These are phyloP conservation scores for Lasioglossum morio DNA, from an alignment of 2,888 invertebrate species.

Conservation along the genomic window DNA sequence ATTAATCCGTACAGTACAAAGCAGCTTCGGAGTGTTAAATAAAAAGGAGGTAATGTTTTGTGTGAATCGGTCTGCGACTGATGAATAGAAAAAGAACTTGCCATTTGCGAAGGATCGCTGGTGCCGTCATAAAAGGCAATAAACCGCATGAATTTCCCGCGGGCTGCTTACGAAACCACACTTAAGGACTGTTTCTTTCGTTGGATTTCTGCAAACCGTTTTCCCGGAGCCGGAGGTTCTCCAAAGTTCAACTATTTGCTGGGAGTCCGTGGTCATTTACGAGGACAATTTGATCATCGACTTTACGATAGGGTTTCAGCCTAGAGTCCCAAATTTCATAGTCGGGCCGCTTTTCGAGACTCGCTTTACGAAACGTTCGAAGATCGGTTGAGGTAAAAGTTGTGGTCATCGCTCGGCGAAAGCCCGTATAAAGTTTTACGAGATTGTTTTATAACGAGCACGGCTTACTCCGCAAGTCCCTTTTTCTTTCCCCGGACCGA, in stretches of 20 bases:
- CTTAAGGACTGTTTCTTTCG: slow-evolving; percentile 88
- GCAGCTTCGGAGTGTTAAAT: no score
- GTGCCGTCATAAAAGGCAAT: slow-evolving; percentile 70
- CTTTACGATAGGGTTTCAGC: slow-evolving; percentile 79
- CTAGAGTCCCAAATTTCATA: not conserved
- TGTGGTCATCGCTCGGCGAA: slow-evolving; percentile 78
- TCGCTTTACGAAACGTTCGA: no score
- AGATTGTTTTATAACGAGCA: slow-evolving; percentile 66
- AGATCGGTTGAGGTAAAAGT: slow-evolving; percentile 75
- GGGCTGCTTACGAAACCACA: slow-evolving; percentile 77
- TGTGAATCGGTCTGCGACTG: no score
- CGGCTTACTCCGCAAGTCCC: slow-evolving; percentile 22
- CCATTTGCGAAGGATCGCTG: not conserved
- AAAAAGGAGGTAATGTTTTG: no score
- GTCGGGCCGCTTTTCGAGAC: slow-evolving; percentile 18
- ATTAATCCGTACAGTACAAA: not conserved
- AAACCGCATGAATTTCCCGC: slow-evolving; percentile 73
- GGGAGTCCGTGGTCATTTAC: slow-evolving; percentile 64
- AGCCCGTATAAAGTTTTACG: slow-evolving; percentile 77
- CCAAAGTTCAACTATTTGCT: no score
- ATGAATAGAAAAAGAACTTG: not conserved
- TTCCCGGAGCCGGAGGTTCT: no score
- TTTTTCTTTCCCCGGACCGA: not conserved
- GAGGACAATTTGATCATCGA: slow-evolving; percentile 77
- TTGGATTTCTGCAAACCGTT: not conserved